These are phyloP conservation scores for Sorex araneus DNA, from an alignment of 2,113 vertebrate species.

Conservation along the genomic window DNA sequence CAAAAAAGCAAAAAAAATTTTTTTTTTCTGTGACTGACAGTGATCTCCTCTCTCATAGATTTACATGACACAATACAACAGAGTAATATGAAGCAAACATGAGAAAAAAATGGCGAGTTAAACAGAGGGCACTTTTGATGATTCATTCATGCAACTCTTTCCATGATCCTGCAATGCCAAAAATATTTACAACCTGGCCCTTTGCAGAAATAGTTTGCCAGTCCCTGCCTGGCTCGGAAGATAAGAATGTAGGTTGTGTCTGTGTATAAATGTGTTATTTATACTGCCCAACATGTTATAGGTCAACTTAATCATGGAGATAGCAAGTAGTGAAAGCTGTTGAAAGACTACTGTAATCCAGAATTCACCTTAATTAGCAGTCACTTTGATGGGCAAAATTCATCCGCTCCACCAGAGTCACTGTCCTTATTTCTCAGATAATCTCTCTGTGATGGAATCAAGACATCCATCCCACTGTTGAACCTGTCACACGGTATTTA, in stretches of 20 bases:
- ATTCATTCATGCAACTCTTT: not conserved
- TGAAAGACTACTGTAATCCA: conserved; percentile 17
- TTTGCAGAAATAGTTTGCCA: conserved; percentile 38
- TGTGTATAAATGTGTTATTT: not conserved
- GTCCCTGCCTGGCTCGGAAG: not conserved
- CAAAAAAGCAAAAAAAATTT: too few relatives aligned
- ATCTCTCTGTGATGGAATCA: conserved; percentile 68
- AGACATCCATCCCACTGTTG: conserved; percentile 77
- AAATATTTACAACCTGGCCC: conserved; percentile 34
- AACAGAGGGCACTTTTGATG: conserved; percentile 10
- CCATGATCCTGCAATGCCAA: not conserved
- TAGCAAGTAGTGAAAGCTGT: conserved; percentile 28
- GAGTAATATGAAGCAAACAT: conserved; percentile 36
- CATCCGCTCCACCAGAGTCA: not conserved
- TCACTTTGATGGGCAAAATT: conserved; percentile 39
- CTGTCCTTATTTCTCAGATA: conserved; percentile 71
- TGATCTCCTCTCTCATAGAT: conserved; percentile 46
- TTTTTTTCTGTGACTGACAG: conserved; percentile 21
- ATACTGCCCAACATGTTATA: not conserved
- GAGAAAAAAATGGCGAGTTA: conserved; percentile 36
- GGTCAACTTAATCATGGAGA: not conserved
- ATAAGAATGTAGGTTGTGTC: not conserved
- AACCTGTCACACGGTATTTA: conserved; percentile 77
- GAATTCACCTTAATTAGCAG: conserved; percentile 41
- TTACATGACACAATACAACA: not conserved